phyloP scores from a whole-genome alignment of 2,888 invertebrate species.

The Drosophila putrida region DNA sequence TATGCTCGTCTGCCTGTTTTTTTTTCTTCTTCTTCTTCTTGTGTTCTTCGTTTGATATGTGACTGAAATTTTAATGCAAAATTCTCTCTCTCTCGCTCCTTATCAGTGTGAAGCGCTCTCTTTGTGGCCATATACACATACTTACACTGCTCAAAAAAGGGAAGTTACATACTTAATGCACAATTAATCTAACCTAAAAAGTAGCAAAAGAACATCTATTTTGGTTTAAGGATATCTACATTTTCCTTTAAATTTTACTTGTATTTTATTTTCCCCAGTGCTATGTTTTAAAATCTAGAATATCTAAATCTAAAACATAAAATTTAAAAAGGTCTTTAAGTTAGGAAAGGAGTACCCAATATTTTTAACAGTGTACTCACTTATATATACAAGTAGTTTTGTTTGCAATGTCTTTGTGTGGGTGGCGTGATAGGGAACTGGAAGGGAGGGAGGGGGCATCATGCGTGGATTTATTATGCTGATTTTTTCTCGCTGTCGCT shows the following conservation, averaged over 20 bases:
- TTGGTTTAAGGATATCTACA: too few species aligned
- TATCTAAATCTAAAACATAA: too few species aligned
- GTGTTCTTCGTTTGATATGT: constrained; percentile 68
- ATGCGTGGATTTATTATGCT: constrained; percentile 67
- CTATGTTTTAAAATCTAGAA: too few species aligned
- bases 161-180: too few species aligned
- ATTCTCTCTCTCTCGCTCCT: constrained; percentile 29
- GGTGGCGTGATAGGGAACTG: neutral
- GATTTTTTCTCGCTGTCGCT: constrained; percentile 65
- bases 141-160: neutral
- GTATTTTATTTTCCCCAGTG: too few species aligned
- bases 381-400: constrained; percentile 25
- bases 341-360: too few species aligned
- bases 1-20: constrained; percentile 43
- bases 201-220: too few species aligned
- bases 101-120: constrained; percentile 45
- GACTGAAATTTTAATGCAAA: constrained; percentile 77
- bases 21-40: constrained; percentile 8
- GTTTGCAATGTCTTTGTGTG: constrained; percentile 19
- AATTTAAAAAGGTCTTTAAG: too few species aligned
- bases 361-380: constrained; percentile 1
- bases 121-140: constrained; percentile 25
- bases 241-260: too few species aligned
- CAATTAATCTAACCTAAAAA: too few species aligned
- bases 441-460: neutral